These are phyloP conservation scores for Limnephilus lunatus DNA, from an alignment of 2,888 invertebrate genomes.

Conservation along the genomic window DNA sequence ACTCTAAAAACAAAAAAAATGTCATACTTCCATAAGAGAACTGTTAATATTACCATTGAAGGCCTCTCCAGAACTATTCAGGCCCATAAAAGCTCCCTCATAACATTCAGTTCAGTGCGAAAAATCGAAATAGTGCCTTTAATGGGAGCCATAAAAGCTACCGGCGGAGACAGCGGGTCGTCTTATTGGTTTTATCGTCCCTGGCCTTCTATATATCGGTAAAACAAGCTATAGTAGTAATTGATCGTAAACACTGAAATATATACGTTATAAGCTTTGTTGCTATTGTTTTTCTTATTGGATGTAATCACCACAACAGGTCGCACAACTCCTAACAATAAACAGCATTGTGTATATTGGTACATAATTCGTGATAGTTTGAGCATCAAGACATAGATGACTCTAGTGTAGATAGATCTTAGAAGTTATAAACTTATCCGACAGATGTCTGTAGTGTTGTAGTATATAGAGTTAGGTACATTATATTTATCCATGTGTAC, in stretches of 20 bases:
- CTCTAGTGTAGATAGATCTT: too few species aligned
- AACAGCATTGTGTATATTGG: too few species aligned
- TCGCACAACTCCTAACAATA: too few species aligned
- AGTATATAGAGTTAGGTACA: too few species aligned
- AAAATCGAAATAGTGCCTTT: constrained; percentile 18
- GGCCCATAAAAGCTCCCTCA: neutral
- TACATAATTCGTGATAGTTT: too few species aligned
- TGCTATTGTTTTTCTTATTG: neutral
- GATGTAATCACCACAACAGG: neutral
- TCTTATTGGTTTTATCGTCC: neutral
- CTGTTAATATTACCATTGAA: neutral
- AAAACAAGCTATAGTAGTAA: neutral
- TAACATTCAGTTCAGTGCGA: neutral
- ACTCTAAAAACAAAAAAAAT: neutral
- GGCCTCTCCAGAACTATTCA: neutral
- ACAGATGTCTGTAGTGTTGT: too few species aligned
- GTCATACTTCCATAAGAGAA: neutral
- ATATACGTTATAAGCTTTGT: neutral
- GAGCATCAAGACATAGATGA: too few species aligned
- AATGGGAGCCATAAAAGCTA: neutral
- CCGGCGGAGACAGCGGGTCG: neutral
- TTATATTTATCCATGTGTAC: too few species aligned
- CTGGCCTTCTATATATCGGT: neutral
- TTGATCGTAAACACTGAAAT: neutral
- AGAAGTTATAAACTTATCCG: too few species aligned